phyloP scores from a whole-genome alignment of 2,113 vertebrate species.

The Taurulus bubalis region DNA sequence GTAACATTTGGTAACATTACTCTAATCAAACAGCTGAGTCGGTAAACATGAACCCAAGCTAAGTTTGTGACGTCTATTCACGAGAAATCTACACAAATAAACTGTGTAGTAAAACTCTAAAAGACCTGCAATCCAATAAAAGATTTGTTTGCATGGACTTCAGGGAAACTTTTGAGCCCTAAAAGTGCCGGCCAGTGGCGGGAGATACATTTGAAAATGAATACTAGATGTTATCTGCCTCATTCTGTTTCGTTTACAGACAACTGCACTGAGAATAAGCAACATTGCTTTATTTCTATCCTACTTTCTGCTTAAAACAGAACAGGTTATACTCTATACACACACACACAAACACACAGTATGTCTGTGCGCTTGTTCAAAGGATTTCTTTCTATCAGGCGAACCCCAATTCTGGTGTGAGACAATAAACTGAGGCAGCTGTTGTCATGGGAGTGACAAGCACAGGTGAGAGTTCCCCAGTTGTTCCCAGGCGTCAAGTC shows the following conservation, averaged over 20 bases:
- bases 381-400: slow-evolving; percentile 18
- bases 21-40: slow-evolving; percentile 21
- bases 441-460: slow-evolving; percentile 77
- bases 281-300: neutral
- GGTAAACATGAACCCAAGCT: slow-evolving; percentile 12
- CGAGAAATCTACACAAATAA: no score
- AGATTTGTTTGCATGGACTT: neutral
- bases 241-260: slow-evolving; percentile 11
- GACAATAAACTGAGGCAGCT: slow-evolving; percentile 66
- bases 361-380: neutral
- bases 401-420: slow-evolving; percentile 19
- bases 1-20: slow-evolving; percentile 20
- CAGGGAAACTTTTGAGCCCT: neutral
- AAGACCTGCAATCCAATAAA: neutral
- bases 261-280: slow-evolving; percentile 9
- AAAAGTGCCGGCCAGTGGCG: neutral
- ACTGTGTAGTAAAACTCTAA: no score
- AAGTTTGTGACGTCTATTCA: slow-evolving; percentile 9
- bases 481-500: slow-evolving; percentile 64
- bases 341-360: neutral
- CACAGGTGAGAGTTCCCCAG: slow-evolving; percentile 79
- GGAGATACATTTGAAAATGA: neutral
- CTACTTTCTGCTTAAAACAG: slow-evolving; percentile 1
- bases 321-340: slow-evolving; percentile 15
- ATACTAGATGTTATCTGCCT: neutral